Conservation (phyloP, 2,113 vertebrate species). For the Microcebus griseorufus region DNA sequence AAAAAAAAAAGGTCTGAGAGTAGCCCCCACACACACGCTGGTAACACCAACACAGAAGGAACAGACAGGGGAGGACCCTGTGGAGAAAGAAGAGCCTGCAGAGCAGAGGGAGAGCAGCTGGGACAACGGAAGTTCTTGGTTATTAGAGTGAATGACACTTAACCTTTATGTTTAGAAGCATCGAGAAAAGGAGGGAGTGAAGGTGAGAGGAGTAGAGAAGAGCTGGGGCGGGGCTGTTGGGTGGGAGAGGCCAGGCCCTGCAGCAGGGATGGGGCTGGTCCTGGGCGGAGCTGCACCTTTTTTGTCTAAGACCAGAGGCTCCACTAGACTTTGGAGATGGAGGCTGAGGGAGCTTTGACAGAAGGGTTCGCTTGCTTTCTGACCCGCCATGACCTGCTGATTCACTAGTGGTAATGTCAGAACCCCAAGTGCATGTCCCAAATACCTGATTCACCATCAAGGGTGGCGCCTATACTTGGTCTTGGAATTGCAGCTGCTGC, state of each 20-base stretch:
- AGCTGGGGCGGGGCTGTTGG: background rate
- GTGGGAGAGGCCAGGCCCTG: background rate
- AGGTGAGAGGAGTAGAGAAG: background rate
- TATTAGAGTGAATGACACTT: background rate
- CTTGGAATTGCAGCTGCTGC: no score
- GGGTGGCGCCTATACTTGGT: background rate
- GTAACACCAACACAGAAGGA: no score
- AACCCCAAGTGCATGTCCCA: background rate
- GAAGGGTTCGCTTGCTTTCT: background rate
- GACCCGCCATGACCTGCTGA: no score
- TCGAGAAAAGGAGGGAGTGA: background rate
- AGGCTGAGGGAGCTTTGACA: background rate
- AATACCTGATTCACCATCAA: background rate
- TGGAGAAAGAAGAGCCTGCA: background rate
- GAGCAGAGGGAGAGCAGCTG: background rate
- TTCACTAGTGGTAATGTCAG: background rate
- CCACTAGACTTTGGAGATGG: background rate
- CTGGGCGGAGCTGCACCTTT: background rate
- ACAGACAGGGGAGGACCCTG: background rate
- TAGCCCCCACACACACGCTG: rapidly evolving
- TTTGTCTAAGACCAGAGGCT: background rate
- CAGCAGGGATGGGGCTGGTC: background rate
- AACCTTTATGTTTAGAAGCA: background rate
- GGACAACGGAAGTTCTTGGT: background rate
- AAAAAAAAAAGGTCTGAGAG: background rate